Percentiles rank a stretch among this genome's conserved stretches.
Evolutionary conservation across 2,797 vertebrate genomes (phyloP).

Genomic region (Aeoliscus strigatus): DNA sequence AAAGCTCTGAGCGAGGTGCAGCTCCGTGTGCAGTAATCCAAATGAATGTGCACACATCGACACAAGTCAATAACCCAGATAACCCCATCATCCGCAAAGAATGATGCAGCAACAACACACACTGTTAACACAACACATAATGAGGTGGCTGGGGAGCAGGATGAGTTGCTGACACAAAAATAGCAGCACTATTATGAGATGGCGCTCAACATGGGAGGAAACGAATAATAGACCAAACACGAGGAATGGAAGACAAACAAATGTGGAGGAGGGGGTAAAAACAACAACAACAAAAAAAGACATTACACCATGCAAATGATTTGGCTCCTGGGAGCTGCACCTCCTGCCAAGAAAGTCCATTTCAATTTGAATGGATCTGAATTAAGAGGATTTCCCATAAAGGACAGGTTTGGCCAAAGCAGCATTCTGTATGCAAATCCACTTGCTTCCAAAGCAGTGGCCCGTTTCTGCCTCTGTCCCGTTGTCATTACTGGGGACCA

Average conservation of each 20-base stretch:
- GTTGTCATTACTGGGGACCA: constrained; percentile 57
- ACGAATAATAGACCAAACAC: constrained; percentile 65
- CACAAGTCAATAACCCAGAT: constrained; percentile 68
- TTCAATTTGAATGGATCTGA: constrained; percentile 79
- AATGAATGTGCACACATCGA: constrained; percentile 45
- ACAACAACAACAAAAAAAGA: constrained; percentile 46
- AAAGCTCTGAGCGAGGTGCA: constrained; percentile 40
- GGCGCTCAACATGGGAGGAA: constrained; percentile 53
- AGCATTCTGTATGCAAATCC: constrained; percentile 75
- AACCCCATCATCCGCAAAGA: constrained; percentile 58
- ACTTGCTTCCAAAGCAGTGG: constrained; percentile 53
- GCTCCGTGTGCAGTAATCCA: constrained; percentile 63
- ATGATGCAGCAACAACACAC: constrained; percentile 40
- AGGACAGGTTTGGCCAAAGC: constrained; percentile 71
- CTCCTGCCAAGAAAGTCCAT: constrained; percentile 76
- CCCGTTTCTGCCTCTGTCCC: constrained; percentile 56
- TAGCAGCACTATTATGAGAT: constrained; percentile 67
- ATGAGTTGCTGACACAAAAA: constrained; percentile 68
- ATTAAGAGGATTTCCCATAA: constrained; percentile 79
- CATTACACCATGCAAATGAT: constrained; percentile 74
- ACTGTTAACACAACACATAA: constrained; percentile 65
- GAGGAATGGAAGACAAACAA: constrained; percentile 63
- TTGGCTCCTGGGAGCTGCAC: constrained; percentile 66
- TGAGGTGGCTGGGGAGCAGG: constrained; percentile 64
- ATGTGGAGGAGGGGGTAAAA: constrained; percentile 31